These are phyloP conservation scores for Ceuthmochares aereus DNA, from an alignment of 2,113 vertebrate species.

Conservation along the genomic window DNA sequence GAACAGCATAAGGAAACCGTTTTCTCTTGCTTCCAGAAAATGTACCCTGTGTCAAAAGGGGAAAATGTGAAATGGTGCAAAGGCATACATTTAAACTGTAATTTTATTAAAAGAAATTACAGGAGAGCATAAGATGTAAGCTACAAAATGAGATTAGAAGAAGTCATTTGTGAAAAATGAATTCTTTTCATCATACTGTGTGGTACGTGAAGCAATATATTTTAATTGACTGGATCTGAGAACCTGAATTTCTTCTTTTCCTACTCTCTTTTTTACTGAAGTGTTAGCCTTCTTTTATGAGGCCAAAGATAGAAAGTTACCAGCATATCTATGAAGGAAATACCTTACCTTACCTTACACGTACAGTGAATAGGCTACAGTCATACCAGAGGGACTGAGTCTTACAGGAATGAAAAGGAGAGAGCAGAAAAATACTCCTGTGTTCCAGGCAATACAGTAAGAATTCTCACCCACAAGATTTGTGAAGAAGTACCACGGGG, in stretches of 20 bases:
- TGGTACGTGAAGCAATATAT: not conserved
- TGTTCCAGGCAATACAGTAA: not conserved
- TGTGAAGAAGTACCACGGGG: not conserved
- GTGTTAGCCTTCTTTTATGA: not conserved
- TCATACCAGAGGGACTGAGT: not conserved
- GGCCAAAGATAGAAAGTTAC: not conserved
- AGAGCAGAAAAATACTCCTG: not conserved
- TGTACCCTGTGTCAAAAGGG: not conserved
- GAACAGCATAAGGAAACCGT: not conserved
- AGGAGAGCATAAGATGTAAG: not conserved
- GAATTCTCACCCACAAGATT: not conserved
- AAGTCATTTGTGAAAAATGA: not conserved
- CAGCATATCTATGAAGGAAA: not conserved
- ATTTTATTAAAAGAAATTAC: conserved; percentile 24
- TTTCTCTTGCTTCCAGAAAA: conserved; percentile 16
- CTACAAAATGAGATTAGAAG: not conserved
- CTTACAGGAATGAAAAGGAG: not conserved
- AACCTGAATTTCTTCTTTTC: not conserved
- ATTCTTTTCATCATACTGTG: not conserved
- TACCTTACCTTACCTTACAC: not conserved
- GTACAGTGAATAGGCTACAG: not conserved
- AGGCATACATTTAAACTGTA: not conserved
- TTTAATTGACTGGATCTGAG: not conserved
- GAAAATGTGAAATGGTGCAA: not conserved
- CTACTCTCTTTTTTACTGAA: not conserved